phyloP scores from a whole-genome alignment of 2,797 vertebrate species.

The Esox lucius region DNA sequence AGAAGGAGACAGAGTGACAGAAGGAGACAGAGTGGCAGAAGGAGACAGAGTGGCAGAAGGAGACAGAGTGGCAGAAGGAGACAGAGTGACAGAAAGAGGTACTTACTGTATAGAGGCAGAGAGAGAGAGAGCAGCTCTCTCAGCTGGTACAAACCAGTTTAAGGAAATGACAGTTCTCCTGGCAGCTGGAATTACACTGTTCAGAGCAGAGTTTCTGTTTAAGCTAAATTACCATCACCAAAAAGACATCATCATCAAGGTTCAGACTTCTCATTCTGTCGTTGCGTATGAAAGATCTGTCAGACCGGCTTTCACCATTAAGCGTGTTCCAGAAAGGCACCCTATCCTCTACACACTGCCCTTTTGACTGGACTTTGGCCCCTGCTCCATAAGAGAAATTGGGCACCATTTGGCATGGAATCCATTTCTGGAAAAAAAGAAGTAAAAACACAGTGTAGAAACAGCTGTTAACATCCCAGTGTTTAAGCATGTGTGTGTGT shows the following conservation, averaged over 20 bases:
- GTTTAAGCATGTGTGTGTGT: too few relatives aligned
- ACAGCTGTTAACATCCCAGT: too few relatives aligned
- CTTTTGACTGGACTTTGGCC: neutral
- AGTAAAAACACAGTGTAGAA: too few relatives aligned
- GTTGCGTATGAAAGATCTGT: neutral
- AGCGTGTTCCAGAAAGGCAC: neutral
- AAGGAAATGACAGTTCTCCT: constrained; percentile 52
- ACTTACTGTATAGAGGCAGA: neutral
- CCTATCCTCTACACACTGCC: neutral
- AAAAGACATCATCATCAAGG: constrained; percentile 43
- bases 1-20: neutral
- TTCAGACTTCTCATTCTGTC: constrained; percentile 26
- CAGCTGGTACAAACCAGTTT: constrained; percentile 61
- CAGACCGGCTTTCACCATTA: neutral
- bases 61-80: neutral
- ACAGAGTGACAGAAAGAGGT: neutral
- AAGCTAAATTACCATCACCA: constrained; percentile 35
- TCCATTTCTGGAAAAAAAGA: too few relatives aligned
- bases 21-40: neutral
- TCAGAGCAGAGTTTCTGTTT: constrained; percentile 40
- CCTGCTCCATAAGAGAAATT: neutral
- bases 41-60: neutral
- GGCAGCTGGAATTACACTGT: constrained; percentile 55
- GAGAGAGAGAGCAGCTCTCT: neutral
- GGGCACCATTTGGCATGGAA: neutral